Evolutionary conservation across 2,797 vertebrate genomes (phyloP).

Genomic region (Sylvia borin): DNA sequence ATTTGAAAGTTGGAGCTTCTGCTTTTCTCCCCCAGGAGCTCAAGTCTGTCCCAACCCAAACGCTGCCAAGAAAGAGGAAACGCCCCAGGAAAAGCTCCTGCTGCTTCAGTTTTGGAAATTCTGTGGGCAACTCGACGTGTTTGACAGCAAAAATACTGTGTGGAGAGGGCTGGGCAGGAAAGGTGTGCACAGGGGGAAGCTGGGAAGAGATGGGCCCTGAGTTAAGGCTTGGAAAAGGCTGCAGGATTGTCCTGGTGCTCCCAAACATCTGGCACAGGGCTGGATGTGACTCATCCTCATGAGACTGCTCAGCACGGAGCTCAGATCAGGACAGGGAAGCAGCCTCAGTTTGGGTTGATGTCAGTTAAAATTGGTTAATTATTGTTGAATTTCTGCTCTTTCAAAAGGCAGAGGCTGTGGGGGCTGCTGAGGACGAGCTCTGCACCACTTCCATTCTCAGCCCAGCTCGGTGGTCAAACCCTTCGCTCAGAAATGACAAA

Average conservation of each 20-base stretch:
- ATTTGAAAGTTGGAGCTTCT: conserved; percentile 34
- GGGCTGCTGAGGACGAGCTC: not conserved
- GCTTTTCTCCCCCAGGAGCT: conserved; percentile 1
- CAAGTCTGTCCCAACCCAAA: not conserved
- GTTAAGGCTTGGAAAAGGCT: not conserved
- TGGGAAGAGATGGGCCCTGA: not conserved
- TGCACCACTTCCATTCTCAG: fast-evolving
- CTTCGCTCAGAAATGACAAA: not conserved
- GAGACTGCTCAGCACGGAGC: not conserved
- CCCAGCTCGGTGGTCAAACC: not conserved
- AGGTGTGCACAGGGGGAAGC: not conserved
- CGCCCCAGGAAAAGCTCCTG: not conserved
- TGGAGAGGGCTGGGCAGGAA: not conserved
- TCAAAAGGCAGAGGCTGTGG: not conserved
- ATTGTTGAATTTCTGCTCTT: not conserved
- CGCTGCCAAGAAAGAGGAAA: not conserved
- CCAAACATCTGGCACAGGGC: not conserved
- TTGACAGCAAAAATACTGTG: not conserved
- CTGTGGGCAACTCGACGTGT: fast-evolving
- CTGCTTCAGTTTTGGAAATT: not conserved
- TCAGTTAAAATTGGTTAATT: not conserved
- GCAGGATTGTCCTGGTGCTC: not conserved
- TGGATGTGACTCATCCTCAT: not conserved
- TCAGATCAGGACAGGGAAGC: not conserved
- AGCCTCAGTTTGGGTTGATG: not conserved